phyloP scores from a whole-genome alignment of 2,113 vertebrate genomes.

The Nettapus auritus region DNA sequence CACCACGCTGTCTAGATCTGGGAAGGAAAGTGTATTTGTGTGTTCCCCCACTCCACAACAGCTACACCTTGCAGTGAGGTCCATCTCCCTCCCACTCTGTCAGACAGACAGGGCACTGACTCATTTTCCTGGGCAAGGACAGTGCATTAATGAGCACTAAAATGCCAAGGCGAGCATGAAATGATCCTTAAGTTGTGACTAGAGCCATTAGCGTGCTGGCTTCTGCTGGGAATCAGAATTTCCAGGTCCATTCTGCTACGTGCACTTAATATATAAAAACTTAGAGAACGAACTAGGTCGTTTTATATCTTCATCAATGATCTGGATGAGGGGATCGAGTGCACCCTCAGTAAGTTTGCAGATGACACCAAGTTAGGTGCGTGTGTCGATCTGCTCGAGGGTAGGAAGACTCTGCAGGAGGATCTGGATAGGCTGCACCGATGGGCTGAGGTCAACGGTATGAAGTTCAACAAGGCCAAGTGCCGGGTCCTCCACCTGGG shows the following conservation, averaged over 20 bases:
- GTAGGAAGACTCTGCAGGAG: too few species aligned
- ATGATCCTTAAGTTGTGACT: neutral
- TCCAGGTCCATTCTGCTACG: neutral
- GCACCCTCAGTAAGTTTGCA: too few species aligned
- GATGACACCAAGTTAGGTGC: too few species aligned
- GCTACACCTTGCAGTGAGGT: neutral
- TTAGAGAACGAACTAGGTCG: neutral
- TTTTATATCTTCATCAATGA: too few species aligned
- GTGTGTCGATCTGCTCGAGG: too few species aligned
- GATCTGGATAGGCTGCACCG: too few species aligned
- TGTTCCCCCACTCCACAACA: neutral
- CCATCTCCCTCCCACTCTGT: neutral
- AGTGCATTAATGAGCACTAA: neutral
- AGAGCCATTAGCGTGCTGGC: neutral
- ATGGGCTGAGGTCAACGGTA: too few species aligned
- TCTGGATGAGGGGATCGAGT: too few species aligned
- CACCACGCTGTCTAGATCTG: neutral
- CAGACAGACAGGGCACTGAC: neutral
- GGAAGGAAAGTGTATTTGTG: neutral
- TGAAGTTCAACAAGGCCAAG: too few species aligned
- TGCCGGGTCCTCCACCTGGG: too few species aligned
- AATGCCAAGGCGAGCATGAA: neutral
- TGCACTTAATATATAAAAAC: neutral
- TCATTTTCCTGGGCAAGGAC: neutral
- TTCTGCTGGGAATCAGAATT: neutral